Evolutionary conservation across 2,797 vertebrate species (phyloP).

Genomic region (Siniperca scherzeri): DNA sequence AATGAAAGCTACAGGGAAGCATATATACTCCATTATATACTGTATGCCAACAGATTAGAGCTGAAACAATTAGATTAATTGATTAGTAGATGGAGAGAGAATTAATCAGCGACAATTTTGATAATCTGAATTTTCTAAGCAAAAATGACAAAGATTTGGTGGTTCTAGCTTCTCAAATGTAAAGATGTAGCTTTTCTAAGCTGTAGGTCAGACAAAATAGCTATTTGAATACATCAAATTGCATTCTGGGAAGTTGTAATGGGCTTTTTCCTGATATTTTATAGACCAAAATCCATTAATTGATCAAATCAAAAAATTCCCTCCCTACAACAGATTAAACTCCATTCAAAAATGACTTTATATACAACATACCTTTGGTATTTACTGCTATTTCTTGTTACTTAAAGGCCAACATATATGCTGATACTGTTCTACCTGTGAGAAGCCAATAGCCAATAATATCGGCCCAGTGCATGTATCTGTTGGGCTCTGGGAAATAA

Average conservation of each 20-base stretch:
- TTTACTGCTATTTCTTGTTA: not conserved
- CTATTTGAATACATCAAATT: not conserved
- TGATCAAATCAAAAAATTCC: not conserved
- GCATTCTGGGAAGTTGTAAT: not conserved
- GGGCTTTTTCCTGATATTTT: not conserved
- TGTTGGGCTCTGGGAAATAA: not conserved
- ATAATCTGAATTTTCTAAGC: not conserved
- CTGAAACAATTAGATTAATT: not conserved
- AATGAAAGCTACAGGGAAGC: not conserved
- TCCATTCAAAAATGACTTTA: not conserved
- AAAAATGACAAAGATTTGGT: not conserved
- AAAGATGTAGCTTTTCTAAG: not conserved
- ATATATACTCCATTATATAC: too few relatives aligned
- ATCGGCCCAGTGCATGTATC: not conserved
- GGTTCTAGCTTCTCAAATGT: not conserved
- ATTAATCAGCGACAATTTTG: not conserved
- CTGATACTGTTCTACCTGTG: not conserved
- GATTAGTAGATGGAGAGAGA: not conserved
- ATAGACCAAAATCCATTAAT: not conserved
- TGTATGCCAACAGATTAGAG: not conserved
- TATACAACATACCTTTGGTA: not conserved
- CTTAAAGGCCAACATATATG: not conserved
- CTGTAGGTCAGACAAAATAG: not conserved
- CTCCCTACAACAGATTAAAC: not conserved
- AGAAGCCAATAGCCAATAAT: not conserved